Percentiles rank a stretch among this genome's conserved stretches.
Evolutionary conservation across 2,888 invertebrate species (phyloP).

Genomic region (Rhamphomyia laevipes): DNA sequence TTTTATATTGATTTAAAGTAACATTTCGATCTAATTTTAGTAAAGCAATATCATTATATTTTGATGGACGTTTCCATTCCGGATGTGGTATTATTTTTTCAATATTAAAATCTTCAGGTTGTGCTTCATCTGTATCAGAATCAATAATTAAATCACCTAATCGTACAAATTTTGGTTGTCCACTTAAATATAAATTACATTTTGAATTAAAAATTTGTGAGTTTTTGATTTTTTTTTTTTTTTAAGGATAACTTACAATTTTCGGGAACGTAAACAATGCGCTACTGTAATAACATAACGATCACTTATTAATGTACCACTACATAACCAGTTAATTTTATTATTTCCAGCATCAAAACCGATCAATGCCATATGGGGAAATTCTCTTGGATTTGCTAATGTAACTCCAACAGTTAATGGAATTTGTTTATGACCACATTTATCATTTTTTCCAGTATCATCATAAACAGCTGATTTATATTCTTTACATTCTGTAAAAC

Average conservation of each 20-base stretch:
- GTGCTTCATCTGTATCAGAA: constrained; percentile 24
- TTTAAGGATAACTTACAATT: constrained; percentile 15
- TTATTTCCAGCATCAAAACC: constrained; percentile 14
- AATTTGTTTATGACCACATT: constrained; percentile 21
- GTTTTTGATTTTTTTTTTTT: no score
- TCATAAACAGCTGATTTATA: constrained; percentile 8
- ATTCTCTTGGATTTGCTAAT: constrained; percentile 27
- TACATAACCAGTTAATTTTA: constrained; percentile 35
- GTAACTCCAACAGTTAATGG: constrained; percentile 37
- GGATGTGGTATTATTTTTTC: constrained; percentile 29
- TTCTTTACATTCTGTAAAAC: constrained; percentile 11
- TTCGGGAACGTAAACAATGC: constrained; percentile 37
- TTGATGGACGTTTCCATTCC: constrained; percentile 27
- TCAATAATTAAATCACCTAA: constrained; percentile 29
- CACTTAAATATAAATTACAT: constrained; percentile 15
- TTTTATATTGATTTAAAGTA: constrained; percentile 31
- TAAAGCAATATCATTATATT: constrained; percentile 45
- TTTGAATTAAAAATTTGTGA: neutral
- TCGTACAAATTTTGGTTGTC: constrained; percentile 23
- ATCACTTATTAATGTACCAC: constrained; percentile 43
- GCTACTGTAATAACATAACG: constrained; percentile 44
- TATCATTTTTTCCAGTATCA: constrained; percentile 3
- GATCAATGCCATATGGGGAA: constrained; percentile 28
- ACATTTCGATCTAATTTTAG: constrained; percentile 34
- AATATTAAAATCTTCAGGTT: constrained; percentile 27